phyloP scores from a whole-genome alignment of 2,113 vertebrate genomes.

The Thalassoma bifasciatum region DNA sequence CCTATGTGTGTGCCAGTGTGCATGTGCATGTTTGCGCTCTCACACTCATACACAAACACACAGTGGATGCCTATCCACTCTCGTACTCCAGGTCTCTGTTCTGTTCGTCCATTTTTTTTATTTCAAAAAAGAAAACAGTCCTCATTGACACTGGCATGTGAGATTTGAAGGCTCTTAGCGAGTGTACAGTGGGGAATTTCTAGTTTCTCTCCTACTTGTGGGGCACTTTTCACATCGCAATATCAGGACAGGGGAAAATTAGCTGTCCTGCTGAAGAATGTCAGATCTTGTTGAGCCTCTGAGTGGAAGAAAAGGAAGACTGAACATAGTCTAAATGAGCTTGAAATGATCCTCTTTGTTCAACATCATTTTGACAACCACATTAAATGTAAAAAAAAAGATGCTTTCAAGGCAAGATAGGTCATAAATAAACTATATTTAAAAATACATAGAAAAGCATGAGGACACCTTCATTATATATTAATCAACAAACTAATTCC shows the following conservation, averaged over 20 bases:
- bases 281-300: slow-evolving; percentile 42
- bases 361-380: slow-evolving; percentile 20
- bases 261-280: slow-evolving; percentile 71
- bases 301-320: slow-evolving; percentile 20
- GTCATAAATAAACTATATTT: slow-evolving; percentile 6
- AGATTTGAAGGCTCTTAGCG: slow-evolving; percentile 78
- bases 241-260: slow-evolving; percentile 74
- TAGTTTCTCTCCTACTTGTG: slow-evolving; percentile 83
- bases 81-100: slow-evolving; percentile 63
- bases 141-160: slow-evolving; percentile 79
- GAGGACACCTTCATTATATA: not conserved
- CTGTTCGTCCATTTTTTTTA: slow-evolving; percentile 23
- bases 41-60: slow-evolving; percentile 48
- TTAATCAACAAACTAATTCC: slow-evolving; percentile 23
- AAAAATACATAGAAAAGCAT: slow-evolving; percentile 16
- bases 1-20: slow-evolving; percentile 49
- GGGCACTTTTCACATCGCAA: slow-evolving; percentile 80
- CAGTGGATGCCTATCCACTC: slow-evolving; percentile 54
- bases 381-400: slow-evolving; percentile 34
- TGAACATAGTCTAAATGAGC: slow-evolving; percentile 16
- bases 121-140: slow-evolving; percentile 52
- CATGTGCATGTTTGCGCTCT: slow-evolving; percentile 24
- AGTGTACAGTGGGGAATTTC: slow-evolving; percentile 81
- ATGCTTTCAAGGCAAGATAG: slow-evolving; percentile 1
- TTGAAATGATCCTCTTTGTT: not conserved